Conservation (phyloP, 2,797 vertebrate genomes). For the Sebastes kiyomatsui region DNA sequence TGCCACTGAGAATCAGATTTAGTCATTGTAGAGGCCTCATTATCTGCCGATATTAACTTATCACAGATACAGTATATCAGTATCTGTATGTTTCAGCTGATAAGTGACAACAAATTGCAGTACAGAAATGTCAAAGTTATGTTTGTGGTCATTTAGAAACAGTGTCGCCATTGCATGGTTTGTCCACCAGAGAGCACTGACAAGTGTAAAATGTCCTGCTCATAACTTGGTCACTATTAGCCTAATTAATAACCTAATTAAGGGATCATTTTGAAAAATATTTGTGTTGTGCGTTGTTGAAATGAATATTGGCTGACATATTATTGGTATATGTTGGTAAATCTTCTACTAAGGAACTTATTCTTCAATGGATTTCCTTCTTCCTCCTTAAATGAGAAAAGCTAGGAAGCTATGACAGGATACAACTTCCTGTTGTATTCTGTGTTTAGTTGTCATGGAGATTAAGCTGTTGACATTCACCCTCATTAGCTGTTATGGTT, state of each 20-base stretch:
- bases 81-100: neutral
- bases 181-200: slow-evolving; percentile 34
- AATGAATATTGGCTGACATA: neutral
- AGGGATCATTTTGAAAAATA: neutral
- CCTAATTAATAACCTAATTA: neutral
- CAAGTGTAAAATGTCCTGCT: neutral
- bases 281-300: neutral
- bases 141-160: neutral
- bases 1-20: neutral
- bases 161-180: neutral
- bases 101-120: neutral
- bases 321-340: neutral
- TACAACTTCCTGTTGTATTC: neutral
- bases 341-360: neutral
- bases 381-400: neutral
- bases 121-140: neutral
- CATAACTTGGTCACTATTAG: neutral
- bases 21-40: neutral
- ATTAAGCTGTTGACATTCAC: neutral
- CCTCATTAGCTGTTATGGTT: neutral
- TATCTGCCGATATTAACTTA: neutral
- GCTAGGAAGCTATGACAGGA: neutral
- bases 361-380: neutral
- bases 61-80: neutral
- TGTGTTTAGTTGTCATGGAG: neutral